These are phyloP conservation scores for Drosophila nigromelanica DNA, from an alignment of 1,140 invertebrate species.

Conservation along the genomic window DNA sequence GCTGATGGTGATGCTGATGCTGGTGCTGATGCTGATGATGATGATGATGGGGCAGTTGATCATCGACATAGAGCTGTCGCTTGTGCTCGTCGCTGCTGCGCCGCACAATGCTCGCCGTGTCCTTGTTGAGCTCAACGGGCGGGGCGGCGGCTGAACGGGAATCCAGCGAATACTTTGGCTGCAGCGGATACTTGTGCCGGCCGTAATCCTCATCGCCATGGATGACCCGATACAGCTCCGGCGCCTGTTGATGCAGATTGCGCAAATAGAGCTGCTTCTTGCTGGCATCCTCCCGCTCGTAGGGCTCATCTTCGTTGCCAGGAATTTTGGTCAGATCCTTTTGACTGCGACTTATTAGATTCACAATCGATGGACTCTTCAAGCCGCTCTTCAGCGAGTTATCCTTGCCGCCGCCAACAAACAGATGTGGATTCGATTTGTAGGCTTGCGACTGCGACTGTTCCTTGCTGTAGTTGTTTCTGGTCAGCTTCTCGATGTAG, in stretches of 20 bases:
- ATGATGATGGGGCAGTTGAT: conserved; percentile 46
- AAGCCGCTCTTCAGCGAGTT: conserved; percentile 85
- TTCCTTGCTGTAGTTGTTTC: conserved; percentile 66
- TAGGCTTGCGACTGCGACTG: conserved; percentile 84
- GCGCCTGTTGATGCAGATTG: conserved; percentile 89
- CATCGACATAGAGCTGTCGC: conserved; percentile 73
- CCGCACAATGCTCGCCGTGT: conserved; percentile 84
- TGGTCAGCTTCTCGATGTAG: conserved; percentile 81
- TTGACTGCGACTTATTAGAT: conserved; percentile 92
- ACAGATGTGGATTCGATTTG: conserved; percentile 91
- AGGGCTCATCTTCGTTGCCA: conserved; percentile 38
- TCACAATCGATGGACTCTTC: conserved; percentile 93
- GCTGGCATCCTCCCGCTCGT: conserved; percentile 84
- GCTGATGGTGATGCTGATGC: conserved; percentile 38
- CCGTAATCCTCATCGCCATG: conserved; percentile 83
- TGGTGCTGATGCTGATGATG: conserved; percentile 29
- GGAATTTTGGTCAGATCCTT: conserved; percentile 87
- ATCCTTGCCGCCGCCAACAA: conserved; percentile 88
- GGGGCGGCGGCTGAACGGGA: conserved; percentile 66
- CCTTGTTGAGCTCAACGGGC: conserved; percentile 79
- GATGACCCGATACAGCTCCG: conserved; percentile 89
- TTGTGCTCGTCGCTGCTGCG: conserved; percentile 86
- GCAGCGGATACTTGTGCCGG: conserved; percentile 57
- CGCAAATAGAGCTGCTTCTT: conserved; percentile 89
- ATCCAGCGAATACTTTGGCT: conserved; percentile 73